A percentile compares a stretch with the other conserved stretches of the same genome.
These are phyloP conservation scores for Liasis olivaceus DNA, from an alignment of 2,797 vertebrate genomes.

Conservation along the genomic window DNA sequence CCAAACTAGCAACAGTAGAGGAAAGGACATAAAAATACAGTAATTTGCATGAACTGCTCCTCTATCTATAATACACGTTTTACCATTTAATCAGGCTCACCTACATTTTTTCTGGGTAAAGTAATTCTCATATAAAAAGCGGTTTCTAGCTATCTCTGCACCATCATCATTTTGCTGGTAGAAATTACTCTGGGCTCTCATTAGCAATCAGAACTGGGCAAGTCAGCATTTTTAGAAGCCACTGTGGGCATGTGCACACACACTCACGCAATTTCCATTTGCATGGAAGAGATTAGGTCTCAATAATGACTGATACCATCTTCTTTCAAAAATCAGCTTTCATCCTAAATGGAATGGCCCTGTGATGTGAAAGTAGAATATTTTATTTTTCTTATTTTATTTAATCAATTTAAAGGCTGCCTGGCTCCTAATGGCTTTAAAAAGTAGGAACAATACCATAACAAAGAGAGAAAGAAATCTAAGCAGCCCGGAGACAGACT, in stretches of 20 bases:
- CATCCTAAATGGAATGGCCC: constrained; percentile 1
- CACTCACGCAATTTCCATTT: background rate
- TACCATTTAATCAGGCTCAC: constrained; percentile 52
- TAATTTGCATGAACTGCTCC: constrained; percentile 35
- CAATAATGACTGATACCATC: background rate
- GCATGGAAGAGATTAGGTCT: background rate
- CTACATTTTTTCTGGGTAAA: constrained; percentile 57
- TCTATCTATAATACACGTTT: constrained; percentile 46
- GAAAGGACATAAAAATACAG: background rate
- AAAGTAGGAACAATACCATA: background rate
- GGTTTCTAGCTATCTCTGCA: constrained; percentile 36
- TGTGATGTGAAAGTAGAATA: background rate
- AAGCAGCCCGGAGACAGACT: background rate
- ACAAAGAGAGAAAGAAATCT: background rate
- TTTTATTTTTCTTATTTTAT: background rate
- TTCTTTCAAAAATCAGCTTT: constrained; percentile 25
- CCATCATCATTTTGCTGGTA: constrained; percentile 50
- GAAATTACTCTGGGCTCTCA: constrained; percentile 12
- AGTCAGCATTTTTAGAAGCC: background rate
- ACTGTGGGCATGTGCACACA: background rate
- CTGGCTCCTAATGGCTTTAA: background rate
- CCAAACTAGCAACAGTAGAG: background rate
- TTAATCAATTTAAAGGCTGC: background rate
- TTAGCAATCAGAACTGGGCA: constrained; percentile 29
- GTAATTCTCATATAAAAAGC: constrained; percentile 60